These are phyloP conservation scores for Melanostigma gelatinosum DNA, from an alignment of 2,113 vertebrate genomes.

Conservation along the genomic window DNA sequence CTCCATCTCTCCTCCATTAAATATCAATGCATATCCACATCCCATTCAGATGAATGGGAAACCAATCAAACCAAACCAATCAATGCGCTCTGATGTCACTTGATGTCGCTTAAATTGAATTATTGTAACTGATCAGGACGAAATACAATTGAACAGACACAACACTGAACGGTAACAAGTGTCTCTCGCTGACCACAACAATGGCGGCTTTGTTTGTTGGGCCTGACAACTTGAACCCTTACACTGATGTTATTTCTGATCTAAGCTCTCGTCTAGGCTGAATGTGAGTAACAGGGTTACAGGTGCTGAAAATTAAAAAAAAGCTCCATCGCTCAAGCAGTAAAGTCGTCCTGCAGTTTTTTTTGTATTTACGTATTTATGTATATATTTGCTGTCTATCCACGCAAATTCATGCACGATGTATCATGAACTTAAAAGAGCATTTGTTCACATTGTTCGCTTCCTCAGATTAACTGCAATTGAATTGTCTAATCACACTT, in stretches of 20 bases:
- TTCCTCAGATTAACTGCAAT: not conserved
- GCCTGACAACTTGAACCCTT: not conserved
- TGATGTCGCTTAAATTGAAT: slow-evolving; percentile 12
- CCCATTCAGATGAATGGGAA: not conserved
- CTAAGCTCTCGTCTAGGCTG: not conserved
- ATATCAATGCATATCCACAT: not conserved
- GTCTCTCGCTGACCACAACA: slow-evolving; percentile 34
- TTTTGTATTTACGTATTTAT: not conserved
- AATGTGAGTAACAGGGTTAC: slow-evolving; percentile 22
- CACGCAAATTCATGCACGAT: not conserved
- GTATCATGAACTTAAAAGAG: not conserved
- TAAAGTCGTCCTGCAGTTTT: not conserved
- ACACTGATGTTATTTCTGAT: slow-evolving; percentile 37
- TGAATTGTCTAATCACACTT: not conserved
- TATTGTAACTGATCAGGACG: slow-evolving; percentile 16
- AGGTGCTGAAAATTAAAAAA: slow-evolving; percentile 1
- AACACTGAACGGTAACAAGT: slow-evolving; percentile 13
- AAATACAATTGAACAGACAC: slow-evolving; percentile 3
- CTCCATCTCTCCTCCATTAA: not conserved
- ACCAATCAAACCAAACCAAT: not conserved
- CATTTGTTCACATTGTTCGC: not conserved
- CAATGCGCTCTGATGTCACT: not conserved
- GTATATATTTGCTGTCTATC: not conserved
- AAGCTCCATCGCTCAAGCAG: slow-evolving; percentile 14
- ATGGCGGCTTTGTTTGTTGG: slow-evolving; percentile 35